phyloP scores from a whole-genome alignment of 2,888 invertebrate genomes.

The Palloptera scutellata region DNA sequence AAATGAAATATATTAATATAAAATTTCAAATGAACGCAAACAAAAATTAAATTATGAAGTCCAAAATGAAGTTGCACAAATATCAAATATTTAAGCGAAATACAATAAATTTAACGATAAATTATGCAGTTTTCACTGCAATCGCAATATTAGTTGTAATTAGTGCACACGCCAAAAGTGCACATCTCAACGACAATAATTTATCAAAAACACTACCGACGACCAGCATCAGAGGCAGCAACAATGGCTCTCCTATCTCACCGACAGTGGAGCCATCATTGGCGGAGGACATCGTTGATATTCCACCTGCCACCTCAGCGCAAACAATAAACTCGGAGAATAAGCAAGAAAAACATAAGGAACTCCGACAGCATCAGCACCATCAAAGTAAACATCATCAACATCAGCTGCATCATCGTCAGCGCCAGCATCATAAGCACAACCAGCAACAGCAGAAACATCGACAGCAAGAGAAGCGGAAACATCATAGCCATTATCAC shows the following conservation, averaged over 20 bases:
- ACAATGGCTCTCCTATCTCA: constrained; percentile 7
- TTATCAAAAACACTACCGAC: constrained; percentile 16
- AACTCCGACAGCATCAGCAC: constrained; percentile 34
- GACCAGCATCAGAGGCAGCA: constrained; percentile 23
- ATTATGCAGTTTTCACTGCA: constrained; percentile 52
- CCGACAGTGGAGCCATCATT: background rate
- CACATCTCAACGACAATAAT: constrained; percentile 49
- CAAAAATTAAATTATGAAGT: constrained; percentile 29
- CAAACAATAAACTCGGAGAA: constrained; percentile 6
- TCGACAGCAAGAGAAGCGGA: constrained; percentile 35
- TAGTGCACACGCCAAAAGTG: constrained; percentile 55
- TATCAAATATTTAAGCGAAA: constrained; percentile 31
- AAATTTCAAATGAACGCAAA: constrained; percentile 8
- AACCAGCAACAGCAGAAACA: constrained; percentile 37
- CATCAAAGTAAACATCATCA: constrained; percentile 37
- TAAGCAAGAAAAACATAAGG: constrained; percentile 2
- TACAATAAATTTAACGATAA: constrained; percentile 25
- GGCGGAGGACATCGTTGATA: too few relatives aligned
- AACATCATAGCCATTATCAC: constrained; percentile 38
- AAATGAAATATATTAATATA: background rate
- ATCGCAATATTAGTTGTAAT: constrained; percentile 53
- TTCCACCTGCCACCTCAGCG: background rate
- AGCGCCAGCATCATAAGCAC: constrained; percentile 38
- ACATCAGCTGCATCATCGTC: constrained; percentile 38
- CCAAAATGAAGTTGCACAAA: constrained; percentile 38